These are phyloP conservation scores for Portunus trituberculatus DNA, from an alignment of 1,140 invertebrate species.

Conservation along the genomic window DNA sequence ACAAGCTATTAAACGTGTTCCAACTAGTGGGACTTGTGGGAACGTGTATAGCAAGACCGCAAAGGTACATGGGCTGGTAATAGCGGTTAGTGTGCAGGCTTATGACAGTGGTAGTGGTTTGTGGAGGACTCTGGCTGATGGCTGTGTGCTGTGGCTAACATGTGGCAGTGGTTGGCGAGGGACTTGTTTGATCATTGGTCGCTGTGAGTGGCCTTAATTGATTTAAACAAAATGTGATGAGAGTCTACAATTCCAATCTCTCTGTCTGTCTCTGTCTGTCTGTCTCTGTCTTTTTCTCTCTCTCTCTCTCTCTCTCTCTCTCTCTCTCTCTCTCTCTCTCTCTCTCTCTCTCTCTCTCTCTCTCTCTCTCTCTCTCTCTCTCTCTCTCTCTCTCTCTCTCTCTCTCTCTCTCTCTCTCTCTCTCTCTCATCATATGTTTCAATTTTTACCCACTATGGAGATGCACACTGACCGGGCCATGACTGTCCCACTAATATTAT, in stretches of 20 bases:
- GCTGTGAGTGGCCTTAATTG: not conserved
- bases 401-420: conserved; percentile 11
- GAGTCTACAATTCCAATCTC: not conserved
- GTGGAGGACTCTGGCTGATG: not conserved
- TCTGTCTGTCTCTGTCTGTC: not conserved
- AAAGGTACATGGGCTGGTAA: too few relatives aligned
- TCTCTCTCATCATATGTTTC: conserved; percentile 4
- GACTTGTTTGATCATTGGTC: not conserved
- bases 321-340: conserved; percentile 20
- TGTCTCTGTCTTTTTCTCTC: not conserved
- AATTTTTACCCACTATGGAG: not conserved
- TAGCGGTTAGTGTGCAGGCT: not conserved
- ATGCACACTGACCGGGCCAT: not conserved
- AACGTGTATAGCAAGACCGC: too few relatives aligned
- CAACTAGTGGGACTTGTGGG: too few relatives aligned
- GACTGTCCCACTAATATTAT: not conserved
- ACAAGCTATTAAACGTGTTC: too few relatives aligned
- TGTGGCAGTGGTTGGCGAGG: too few relatives aligned
- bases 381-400: conserved; percentile 1
- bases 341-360: conserved; percentile 20
- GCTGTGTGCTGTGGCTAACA: not conserved
- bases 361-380: not conserved
- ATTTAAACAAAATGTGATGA: conserved; percentile 2
- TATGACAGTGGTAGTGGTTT: not conserved
- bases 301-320: not conserved